Conservation (phyloP, 2,113 vertebrate genomes). For the Saguinus imperator region DNA sequence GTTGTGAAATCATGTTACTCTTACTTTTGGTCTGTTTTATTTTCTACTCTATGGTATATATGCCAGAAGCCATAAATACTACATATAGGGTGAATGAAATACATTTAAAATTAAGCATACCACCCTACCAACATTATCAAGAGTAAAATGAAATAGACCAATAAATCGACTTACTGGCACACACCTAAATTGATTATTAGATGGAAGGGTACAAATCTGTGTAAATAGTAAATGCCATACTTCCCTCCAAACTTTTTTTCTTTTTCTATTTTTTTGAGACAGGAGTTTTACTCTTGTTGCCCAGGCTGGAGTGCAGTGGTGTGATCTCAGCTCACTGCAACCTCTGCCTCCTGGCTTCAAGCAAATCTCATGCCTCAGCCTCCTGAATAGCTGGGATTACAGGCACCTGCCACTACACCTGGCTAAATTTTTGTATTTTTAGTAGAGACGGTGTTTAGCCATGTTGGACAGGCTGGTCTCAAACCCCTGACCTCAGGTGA, state of each 20-base stretch:
- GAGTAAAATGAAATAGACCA: constrained; percentile 32
- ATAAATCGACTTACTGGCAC: constrained; percentile 48
- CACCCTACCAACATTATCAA: constrained; percentile 3
- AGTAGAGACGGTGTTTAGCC: too few species aligned
- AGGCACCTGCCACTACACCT: too few species aligned
- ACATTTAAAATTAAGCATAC: constrained; percentile 33
- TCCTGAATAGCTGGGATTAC: too few species aligned
- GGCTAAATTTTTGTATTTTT: too few species aligned
- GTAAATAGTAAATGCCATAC: constrained; percentile 51
- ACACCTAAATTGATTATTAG: constrained; percentile 39
- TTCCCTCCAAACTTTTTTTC: not conserved
- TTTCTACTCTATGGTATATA: not conserved
- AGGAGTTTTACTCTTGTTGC: too few species aligned
- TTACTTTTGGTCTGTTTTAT: not conserved
- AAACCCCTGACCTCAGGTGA: too few species aligned
- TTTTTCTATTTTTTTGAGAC: too few species aligned
- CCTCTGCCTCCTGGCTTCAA: too few species aligned
- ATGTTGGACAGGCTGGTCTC: too few species aligned
- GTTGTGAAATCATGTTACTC: not conserved
- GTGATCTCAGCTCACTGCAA: too few species aligned
- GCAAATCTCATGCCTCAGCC: too few species aligned
- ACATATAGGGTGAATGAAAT: not conserved
- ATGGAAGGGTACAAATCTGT: not conserved
- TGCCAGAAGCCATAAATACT: not conserved
- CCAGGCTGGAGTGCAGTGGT: too few species aligned